Conservation (phyloP, 2,888 invertebrate genomes). For the Dorcus hopei region DNA sequence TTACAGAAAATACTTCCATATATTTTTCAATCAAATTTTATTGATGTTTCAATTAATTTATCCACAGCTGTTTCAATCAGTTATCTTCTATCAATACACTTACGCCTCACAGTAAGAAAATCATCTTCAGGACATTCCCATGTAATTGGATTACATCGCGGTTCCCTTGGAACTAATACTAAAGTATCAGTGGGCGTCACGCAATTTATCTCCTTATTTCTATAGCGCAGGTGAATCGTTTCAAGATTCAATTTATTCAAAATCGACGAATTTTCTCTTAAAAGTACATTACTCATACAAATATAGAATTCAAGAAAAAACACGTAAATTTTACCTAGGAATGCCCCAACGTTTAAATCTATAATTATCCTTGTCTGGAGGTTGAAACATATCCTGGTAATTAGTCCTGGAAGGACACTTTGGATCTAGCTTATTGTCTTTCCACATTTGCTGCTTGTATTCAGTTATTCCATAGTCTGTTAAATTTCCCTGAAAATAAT, state of each 20-base stretch:
- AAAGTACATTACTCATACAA: neutral
- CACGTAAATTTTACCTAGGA: constrained; percentile 4
- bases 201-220: constrained; percentile 10
- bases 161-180: constrained; percentile 11
- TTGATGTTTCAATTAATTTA: too few relatives aligned
- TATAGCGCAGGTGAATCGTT: constrained; percentile 5
- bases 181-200: constrained; percentile 20
- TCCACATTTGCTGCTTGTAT: constrained; percentile 50
- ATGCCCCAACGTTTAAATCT: constrained; percentile 25
- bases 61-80: too few relatives aligned
- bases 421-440: constrained; percentile 51
- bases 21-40: too few relatives aligned
- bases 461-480: constrained; percentile 52
- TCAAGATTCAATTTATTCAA: constrained; percentile 8
- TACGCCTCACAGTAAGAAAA: neutral
- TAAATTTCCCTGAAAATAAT: constrained; percentile 47
- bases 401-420: constrained; percentile 40
- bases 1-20: too few relatives aligned
- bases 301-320: neutral
- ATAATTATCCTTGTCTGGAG: constrained; percentile 48
- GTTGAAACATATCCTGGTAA: constrained; percentile 49
- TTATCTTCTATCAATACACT: too few relatives aligned
- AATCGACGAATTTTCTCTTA: constrained; percentile 14
- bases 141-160: constrained; percentile 30
- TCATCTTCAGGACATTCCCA: constrained; percentile 24